Evolutionary conservation across 2,888 invertebrate genomes (phyloP).

Genomic region (Xestia xanthographa): DNA sequence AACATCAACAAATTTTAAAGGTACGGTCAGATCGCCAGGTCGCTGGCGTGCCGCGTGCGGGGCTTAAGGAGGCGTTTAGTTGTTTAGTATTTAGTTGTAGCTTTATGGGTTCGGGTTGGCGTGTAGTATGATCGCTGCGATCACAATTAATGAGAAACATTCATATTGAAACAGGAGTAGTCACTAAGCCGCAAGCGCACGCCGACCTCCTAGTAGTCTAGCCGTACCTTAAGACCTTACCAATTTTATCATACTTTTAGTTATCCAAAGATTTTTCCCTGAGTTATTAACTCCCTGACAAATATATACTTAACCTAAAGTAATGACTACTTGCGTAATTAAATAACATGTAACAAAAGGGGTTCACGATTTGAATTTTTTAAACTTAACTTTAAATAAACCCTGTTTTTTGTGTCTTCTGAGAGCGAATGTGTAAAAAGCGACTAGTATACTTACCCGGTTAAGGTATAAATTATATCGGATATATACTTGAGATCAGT

Average conservation of each 20-base stretch:
- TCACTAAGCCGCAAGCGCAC: not conserved
- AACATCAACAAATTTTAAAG: constrained; percentile 82
- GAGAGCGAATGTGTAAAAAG: constrained; percentile 36
- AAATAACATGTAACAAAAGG: constrained; percentile 61
- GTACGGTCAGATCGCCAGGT: constrained; percentile 12
- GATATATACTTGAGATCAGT: constrained; percentile 16
- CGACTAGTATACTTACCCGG: constrained; percentile 23
- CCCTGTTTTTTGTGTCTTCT: constrained; percentile 8
- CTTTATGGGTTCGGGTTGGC: not conserved
- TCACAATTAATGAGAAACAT: not conserved
- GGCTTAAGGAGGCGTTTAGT: not conserved
- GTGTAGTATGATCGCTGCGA: no score
- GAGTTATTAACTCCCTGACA: constrained; percentile 54
- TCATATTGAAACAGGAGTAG: not conserved
- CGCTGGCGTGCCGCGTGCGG: not conserved
- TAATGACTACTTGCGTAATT: constrained; percentile 58
- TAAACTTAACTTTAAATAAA: constrained; percentile 12
- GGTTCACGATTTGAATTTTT: constrained; percentile 64
- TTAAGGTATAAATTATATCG: constrained; percentile 16
- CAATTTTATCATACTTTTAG: constrained; percentile 68
- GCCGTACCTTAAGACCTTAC: constrained; percentile 75
- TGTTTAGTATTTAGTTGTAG: not conserved
- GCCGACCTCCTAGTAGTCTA: constrained; percentile 1
- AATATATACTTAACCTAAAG: constrained; percentile 62
- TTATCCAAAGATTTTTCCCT: constrained; percentile 69